These are phyloP conservation scores for Penaeus monodon DNA, from an alignment of 2,888 invertebrate genomes.

Conservation along the genomic window DNA sequence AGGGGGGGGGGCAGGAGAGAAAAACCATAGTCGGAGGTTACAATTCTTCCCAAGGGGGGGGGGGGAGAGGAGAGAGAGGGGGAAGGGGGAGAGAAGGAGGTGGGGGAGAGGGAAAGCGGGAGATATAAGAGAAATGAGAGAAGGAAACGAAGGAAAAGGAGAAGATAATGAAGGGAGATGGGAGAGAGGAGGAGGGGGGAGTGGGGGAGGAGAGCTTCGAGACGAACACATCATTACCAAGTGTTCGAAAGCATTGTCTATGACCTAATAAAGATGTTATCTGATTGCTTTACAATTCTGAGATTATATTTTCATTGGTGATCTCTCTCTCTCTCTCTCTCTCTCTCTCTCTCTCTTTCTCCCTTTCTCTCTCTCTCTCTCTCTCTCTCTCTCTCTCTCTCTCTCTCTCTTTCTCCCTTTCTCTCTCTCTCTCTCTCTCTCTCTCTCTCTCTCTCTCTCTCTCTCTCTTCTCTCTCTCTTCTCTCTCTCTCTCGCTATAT, in stretches of 20 bases:
- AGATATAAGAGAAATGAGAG: not conserved
- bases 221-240: not conserved
- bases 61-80: not conserved
- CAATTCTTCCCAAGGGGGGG: not conserved
- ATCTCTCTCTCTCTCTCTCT: conserved; percentile 9
- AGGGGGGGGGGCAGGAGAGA: no score
- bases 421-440: no score
- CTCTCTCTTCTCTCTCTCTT: no score
- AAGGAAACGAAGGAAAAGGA: not conserved
- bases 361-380: conserved; percentile 7
- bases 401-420: not conserved
- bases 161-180: not conserved
- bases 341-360: conserved; percentile 7
- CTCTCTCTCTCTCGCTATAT: not conserved
- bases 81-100: not conserved
- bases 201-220: not conserved
- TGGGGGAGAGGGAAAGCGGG: not conserved
- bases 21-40: no score
- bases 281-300: no score
- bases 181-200: not conserved
- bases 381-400: not conserved
- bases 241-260: no score
- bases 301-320: not conserved
- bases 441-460: no score
- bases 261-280: no score